Evolutionary conservation across 2,797 vertebrate species (phyloP), one percentile per base, ranked within the genome.

Genomic region (Scarus forsteni): DNA sequence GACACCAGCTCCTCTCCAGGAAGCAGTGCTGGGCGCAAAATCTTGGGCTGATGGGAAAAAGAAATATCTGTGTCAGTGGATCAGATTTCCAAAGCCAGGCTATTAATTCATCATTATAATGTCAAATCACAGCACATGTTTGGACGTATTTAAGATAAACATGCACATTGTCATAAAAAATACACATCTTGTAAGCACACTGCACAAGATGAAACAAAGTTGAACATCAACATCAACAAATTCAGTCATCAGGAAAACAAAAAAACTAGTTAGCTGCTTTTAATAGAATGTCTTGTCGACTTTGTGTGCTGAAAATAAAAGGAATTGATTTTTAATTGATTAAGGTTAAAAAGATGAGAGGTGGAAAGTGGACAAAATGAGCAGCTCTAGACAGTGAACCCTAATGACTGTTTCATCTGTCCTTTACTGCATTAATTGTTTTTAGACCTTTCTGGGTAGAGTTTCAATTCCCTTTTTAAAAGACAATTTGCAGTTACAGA

Each of bases 1-100:
- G 94, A 96, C 57, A 99, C 94, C 80, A 98, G 90, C 88, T 99
- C 97, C 83, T 99, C 98, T 70, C 98, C 98, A 18, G 98, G 98
- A 79, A 99, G 95, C 65, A 99, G 88, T 8, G 93, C 78, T 43
- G 98, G 98, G 62, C 96, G 95, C 72, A 99, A 93, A 90, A 99
- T 99, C 94, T 99, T 99, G 71, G 98, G 96, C 98, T 99, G 91
- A 73, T 5, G 18, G 67, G 81, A 53, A 75, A 14, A 39, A 16
- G n/a, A 58, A 62, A 27, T 49, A 66, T 72, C 61, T 77, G 45
- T 60, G 55, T 85, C 85, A 85, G 54, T 74, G 52, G 64, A 54
- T 70, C 36, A 38, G 46, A 66, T 49, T 60, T 10, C 18, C 61
- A 79, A 63, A 36, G 38, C 18, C 54, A 70, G 60, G 56, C 75